Conservation (phyloP, 35 echinoderm and acorn worm genomes). For the Anneissia japonica region DNA sequence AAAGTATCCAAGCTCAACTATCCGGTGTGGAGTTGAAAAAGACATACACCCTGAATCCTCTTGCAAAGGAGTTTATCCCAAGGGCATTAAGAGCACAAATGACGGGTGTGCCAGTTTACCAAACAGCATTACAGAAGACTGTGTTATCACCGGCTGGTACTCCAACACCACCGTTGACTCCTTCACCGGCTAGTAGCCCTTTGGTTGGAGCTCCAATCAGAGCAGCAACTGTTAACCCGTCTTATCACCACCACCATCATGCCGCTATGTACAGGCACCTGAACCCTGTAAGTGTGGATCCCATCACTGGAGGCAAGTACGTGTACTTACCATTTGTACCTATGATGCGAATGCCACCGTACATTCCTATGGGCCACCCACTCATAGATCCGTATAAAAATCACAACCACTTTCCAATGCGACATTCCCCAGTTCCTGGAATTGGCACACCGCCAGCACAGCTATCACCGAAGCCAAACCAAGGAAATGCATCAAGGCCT, state of each 20-base stretch:
- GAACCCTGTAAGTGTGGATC: slow-evolving; percentile 78
- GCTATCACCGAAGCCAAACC: slow-evolving; percentile 18
- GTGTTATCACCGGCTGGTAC: slow-evolving; percentile 7
- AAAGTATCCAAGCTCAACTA: slow-evolving; percentile 70
- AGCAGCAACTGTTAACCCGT: not conserved
- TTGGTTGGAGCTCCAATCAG: slow-evolving; percentile 16
- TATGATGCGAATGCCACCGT: slow-evolving; percentile 30
- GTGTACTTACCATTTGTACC: slow-evolving; percentile 69
- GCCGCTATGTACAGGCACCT: slow-evolving; percentile 37
- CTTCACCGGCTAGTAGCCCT: slow-evolving; percentile 30
- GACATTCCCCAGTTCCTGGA: not conserved
- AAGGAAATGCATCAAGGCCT: not conserved
- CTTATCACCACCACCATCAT: slow-evolving; percentile 1
- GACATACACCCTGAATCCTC: slow-evolving; percentile 91
- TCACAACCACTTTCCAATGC: not conserved
- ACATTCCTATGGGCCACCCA: not conserved
- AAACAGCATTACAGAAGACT: slow-evolving; percentile 13
- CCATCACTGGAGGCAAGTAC: slow-evolving; percentile 56
- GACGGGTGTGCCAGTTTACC: slow-evolving; percentile 75
- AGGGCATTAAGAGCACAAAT: slow-evolving; percentile 59
- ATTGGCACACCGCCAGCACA: slow-evolving; percentile 1
- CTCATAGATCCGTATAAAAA: too few species aligned
- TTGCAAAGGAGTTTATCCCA: slow-evolving; percentile 94
- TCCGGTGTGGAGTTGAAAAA: slow-evolving; percentile 97
- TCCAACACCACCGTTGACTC: slow-evolving; percentile 9